These are phyloP conservation scores for Panthera uncia DNA, from an alignment of 2,113 vertebrate species.

Conservation along the genomic window DNA sequence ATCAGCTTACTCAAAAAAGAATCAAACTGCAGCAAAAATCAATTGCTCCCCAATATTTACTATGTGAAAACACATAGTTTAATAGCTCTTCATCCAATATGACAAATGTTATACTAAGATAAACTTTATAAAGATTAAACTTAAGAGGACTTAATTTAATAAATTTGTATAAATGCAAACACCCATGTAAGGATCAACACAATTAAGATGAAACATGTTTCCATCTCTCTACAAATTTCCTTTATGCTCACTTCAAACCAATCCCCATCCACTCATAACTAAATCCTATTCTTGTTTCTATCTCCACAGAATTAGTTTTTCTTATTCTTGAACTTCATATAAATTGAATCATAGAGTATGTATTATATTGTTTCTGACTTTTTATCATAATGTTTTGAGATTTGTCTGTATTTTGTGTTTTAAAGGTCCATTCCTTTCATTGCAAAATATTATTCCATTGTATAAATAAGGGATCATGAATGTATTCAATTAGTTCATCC, in stretches of 20 bases:
- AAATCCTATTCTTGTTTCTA: not conserved
- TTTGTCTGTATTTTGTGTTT: not conserved
- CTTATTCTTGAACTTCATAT: not conserved
- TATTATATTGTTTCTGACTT: not conserved
- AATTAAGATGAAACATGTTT: not conserved
- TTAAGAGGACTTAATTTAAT: not conserved
- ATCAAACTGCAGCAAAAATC: not conserved
- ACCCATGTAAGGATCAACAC: not conserved
- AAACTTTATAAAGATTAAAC: not conserved
- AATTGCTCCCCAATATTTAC: slow-evolving; percentile 11
- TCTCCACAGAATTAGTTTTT: not conserved
- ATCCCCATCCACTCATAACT: not conserved
- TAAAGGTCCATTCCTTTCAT: not conserved
- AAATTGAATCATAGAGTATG: not conserved
- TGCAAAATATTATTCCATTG: not conserved
- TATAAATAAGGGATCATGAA: not conserved
- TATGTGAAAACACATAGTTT: not conserved
- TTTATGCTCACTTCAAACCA: not conserved
- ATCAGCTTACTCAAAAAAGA: not conserved
- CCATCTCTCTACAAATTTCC: not conserved
- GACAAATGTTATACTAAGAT: not conserved
- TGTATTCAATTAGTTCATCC: not conserved
- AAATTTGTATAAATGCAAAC: not conserved
- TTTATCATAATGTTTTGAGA: not conserved
- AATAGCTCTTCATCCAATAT: not conserved